Evolutionary conservation across 2,888 invertebrate species (phyloP).

Genomic region (Pemphredon lugubris): DNA sequence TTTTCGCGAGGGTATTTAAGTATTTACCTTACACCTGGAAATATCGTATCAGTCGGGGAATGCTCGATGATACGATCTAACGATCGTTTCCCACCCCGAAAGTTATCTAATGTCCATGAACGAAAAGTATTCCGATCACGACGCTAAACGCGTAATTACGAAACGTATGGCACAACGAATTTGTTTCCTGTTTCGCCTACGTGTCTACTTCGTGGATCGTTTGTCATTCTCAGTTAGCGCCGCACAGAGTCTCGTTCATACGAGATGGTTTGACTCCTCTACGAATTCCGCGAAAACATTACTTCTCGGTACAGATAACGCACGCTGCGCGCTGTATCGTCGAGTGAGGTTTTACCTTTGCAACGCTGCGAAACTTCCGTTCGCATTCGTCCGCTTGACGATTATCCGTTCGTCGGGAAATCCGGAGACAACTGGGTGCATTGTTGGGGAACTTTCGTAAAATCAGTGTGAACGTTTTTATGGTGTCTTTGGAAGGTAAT

Average conservation of each 20-base stretch:
- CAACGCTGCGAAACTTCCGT: background rate
- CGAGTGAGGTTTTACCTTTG: too few relatives aligned
- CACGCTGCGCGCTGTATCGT: constrained; percentile 1
- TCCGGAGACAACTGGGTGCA: too few relatives aligned
- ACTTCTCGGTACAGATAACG: constrained; percentile 4
- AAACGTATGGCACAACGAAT: constrained; percentile 15
- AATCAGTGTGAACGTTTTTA: background rate
- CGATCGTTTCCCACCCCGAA: too few relatives aligned
- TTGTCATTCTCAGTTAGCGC: background rate
- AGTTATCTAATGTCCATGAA: constrained; percentile 8
- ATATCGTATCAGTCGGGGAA: too few relatives aligned
- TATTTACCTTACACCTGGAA: too few relatives aligned
- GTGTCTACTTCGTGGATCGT: background rate
- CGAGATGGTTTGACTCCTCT: background rate
- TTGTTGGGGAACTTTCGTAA: background rate
- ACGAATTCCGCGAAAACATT: constrained; percentile 25
- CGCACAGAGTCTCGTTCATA: constrained; percentile 6
- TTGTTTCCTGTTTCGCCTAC: constrained; percentile 17
- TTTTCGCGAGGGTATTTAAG: too few relatives aligned
- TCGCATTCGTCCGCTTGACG: too few relatives aligned
- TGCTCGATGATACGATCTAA: too few relatives aligned
- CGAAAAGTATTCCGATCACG: constrained; percentile 19
- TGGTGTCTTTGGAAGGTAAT: background rate
- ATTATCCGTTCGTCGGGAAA: too few relatives aligned
- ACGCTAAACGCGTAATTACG: constrained; percentile 13